phyloP scores from a whole-genome alignment of 1,140 invertebrate genomes.

The Tetranychus urticae region DNA sequence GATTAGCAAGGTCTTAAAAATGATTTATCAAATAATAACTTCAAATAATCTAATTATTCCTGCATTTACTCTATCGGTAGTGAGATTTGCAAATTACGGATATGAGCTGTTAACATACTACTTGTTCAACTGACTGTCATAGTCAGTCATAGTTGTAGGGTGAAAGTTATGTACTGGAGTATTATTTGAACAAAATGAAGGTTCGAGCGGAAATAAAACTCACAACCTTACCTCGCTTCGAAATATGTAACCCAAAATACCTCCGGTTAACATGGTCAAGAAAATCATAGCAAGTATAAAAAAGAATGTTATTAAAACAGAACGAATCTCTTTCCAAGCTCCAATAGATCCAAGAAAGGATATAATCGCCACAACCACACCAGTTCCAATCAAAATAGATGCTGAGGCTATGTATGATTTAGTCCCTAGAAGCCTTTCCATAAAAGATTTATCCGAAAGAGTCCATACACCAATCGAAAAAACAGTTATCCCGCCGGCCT shows the following conservation, averaged over 20 bases:
- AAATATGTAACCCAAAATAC: slow-evolving; percentile 67
- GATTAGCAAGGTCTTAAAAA: too few relatives aligned
- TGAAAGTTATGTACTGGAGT: too few relatives aligned
- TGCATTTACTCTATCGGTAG: too few relatives aligned
- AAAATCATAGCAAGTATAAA: slow-evolving; percentile 61
- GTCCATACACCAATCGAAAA: slow-evolving; percentile 54
- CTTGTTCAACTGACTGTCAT: too few relatives aligned
- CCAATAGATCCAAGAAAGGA: slow-evolving; percentile 64
- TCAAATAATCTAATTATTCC: too few relatives aligned
- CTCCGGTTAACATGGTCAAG: slow-evolving; percentile 52
- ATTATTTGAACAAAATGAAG: too few relatives aligned
- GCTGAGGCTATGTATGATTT: slow-evolving; percentile 26
- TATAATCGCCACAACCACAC: slow-evolving; percentile 43
- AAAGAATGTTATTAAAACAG: slow-evolving; percentile 64
- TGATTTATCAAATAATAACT: too few relatives aligned
- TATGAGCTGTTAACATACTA: too few relatives aligned
- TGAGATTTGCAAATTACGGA: too few relatives aligned
- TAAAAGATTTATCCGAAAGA: slow-evolving; percentile 49
- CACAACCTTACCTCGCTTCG: slow-evolving; percentile 23
- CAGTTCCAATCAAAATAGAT: slow-evolving; percentile 51
- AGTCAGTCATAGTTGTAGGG: too few relatives aligned
- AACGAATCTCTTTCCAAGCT: slow-evolving; percentile 51
- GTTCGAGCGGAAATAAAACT: background rate
- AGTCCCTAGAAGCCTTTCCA: slow-evolving; percentile 39
- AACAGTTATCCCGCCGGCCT: slow-evolving; percentile 52